Evolutionary conservation across 2,888 invertebrate species (phyloP), one percentile per base, ranked within the genome.

Genomic region (Xanthia togata): DNA sequence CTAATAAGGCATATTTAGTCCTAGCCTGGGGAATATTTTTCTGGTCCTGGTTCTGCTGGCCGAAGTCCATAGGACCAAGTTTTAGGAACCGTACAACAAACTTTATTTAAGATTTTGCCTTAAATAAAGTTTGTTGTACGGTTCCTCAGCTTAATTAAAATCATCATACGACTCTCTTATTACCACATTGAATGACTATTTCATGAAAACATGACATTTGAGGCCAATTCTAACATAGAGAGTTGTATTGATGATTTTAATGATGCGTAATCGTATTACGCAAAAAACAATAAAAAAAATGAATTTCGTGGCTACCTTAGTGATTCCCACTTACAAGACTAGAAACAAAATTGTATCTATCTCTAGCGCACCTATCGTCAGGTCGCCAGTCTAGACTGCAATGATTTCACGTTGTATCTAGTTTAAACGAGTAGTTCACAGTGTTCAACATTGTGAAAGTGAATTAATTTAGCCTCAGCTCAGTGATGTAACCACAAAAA

Each of bases 401-500:
- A 74, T 64, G 53, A 41, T 69, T 59, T 35, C 73, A 55, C 44
- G 4, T 4, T 14, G 12, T 53, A 76, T 69, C 84, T 71, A 69
- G 71, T 70, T 83, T 4, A 70, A 73, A 70, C 68, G 2, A 71
- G 68, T 68, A 67, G 14, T 41, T 57, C 20, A 64, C 55, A 55
- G 35, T 76, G 60, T 64, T 60, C 38, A 35, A 75, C 70, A 47
- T 76, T 63, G 74, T 81, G 84, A 84, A 84, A 84, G 81, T 77
- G 84, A 73, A 73, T 83, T 75, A 77, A 81, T 75, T 83, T 84
- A 74, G 68, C 59, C 64, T 20, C 26, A 50, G 38, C 55, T 65
- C 50, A 44, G 68, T 86, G 78, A 87, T 77, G 72, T 79, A 78
- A 83, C 69, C 71, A 70, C 63, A 44, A 73, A 80, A 80, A 82